These are phyloP conservation scores for Poecilus cupreus DNA, from an alignment of 2,888 invertebrate genomes.

Conservation along the genomic window DNA sequence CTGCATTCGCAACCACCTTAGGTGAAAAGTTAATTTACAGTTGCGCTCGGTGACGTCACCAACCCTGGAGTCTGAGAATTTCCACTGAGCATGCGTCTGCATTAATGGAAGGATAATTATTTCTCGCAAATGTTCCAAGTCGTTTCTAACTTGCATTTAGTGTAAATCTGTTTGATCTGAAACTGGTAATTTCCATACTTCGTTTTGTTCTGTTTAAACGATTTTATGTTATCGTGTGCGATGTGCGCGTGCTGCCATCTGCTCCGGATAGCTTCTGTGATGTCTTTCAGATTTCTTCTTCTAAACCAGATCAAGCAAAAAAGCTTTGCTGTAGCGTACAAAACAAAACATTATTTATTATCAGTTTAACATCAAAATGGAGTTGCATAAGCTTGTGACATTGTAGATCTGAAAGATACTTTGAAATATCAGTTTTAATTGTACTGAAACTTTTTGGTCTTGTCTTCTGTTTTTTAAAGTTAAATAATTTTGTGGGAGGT, in stretches of 20 bases:
- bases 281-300: too few species aligned
- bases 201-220: neutral
- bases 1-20: conserved; percentile 52
- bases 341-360: too few species aligned
- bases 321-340: too few species aligned
- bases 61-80: neutral
- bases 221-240: neutral
- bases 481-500: too few species aligned
- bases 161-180: conserved; percentile 1
- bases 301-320: too few species aligned
- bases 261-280: neutral
- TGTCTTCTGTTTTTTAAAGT: too few species aligned
- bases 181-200: neutral
- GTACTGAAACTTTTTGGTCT: too few species aligned
- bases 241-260: conserved; percentile 32
- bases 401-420: too few species aligned
- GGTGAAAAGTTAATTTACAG: conserved; percentile 54
- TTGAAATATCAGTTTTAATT: too few species aligned
- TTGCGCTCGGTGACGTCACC: conserved; percentile 9
- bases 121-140: conserved; percentile 18
- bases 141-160: neutral
- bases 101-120: conserved; percentile 44
- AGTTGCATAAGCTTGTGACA: too few species aligned
- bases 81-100: neutral
- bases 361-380: too few species aligned